Conservation (phyloP, 2,797 vertebrate genomes). For the Paratrypauchen microcephalus region DNA sequence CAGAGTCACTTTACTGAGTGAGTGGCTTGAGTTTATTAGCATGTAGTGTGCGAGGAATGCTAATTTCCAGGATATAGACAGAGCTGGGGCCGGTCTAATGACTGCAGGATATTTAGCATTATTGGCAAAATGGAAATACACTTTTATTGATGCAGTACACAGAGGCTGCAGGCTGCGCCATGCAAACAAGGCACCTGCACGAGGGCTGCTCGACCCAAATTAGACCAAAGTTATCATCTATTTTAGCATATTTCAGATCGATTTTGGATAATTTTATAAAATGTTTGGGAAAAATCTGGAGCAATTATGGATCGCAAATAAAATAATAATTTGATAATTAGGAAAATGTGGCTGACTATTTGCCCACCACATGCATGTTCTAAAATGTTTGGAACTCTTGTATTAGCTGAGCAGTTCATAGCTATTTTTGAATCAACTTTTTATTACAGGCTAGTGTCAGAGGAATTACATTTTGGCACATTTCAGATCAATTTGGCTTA, state of each 20-base stretch:
- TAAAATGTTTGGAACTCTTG: too few relatives aligned
- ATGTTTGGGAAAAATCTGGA: too few relatives aligned
- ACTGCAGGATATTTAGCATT: slow-evolving; percentile 73
- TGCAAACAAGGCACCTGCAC: slow-evolving; percentile 19
- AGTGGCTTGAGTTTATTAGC: slow-evolving; percentile 66
- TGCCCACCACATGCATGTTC: too few relatives aligned
- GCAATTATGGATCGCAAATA: background rate
- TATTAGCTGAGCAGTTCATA: too few relatives aligned
- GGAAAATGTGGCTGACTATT: too few relatives aligned
- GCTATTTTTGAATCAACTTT: too few relatives aligned
- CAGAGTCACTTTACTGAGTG: slow-evolving; percentile 28
- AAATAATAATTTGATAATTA: background rate
- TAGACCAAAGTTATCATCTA: background rate
- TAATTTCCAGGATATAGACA: slow-evolving; percentile 63
- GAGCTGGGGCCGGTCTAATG: slow-evolving; percentile 48
- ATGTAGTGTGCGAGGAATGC: slow-evolving; percentile 53
- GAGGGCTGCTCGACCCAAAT: background rate
- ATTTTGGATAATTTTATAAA: background rate
- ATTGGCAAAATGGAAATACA: slow-evolving; percentile 77
- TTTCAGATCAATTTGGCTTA: background rate
- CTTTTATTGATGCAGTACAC: slow-evolving; percentile 61
- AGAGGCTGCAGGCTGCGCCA: slow-evolving; percentile 27
- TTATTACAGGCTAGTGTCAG: too few relatives aligned
- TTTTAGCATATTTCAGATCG: background rate
- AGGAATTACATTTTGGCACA: too few relatives aligned